Evolutionary conservation across 2,888 invertebrate genomes (phyloP).

Genomic region (Horisme vitalbata): DNA sequence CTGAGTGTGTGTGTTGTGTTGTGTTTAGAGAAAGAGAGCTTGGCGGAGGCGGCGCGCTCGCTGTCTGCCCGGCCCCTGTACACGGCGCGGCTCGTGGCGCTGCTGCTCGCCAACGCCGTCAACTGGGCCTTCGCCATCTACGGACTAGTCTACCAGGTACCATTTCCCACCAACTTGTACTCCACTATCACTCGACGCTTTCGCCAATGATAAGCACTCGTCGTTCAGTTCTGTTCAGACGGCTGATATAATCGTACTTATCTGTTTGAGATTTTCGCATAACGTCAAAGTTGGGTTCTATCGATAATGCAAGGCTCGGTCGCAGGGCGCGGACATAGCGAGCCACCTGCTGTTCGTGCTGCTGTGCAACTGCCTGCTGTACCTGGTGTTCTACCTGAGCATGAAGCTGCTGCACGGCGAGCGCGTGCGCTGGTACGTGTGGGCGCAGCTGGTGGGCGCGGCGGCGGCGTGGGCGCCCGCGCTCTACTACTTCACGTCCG

Average conservation of each 20-base stretch:
- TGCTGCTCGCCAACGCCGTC: conserved; percentile 85
- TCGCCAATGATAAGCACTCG: too few relatives aligned
- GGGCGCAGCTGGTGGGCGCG: conserved; percentile 85
- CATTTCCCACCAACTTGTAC: too few relatives aligned
- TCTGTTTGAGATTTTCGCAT: too few relatives aligned
- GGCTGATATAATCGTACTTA: too few relatives aligned
- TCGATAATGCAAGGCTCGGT: conserved; percentile 51
- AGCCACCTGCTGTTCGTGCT: conserved; percentile 90
- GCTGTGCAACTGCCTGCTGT: conserved; percentile 91
- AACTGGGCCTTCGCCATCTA: conserved; percentile 88
- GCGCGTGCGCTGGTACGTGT: conserved; percentile 82
- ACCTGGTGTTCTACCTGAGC: conserved; percentile 90
- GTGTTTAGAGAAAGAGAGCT: conserved; percentile 27
- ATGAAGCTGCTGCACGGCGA: conserved; percentile 92
- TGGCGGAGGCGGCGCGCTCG: conserved; percentile 55
- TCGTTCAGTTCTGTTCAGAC: too few relatives aligned
- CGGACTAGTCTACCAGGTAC: conserved; percentile 59
- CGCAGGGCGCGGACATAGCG: conserved; percentile 88
- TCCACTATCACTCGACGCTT: too few relatives aligned
- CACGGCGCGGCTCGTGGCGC: conserved; percentile 81
- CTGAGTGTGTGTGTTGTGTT: not conserved
- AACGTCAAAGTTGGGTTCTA: too few relatives aligned
- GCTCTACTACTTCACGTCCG: conserved; percentile 77
- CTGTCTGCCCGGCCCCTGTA: conserved; percentile 60
- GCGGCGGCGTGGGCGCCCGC: conserved; percentile 86